These are phyloP conservation scores for Terebella lapidaria DNA, from an alignment of 2,888 invertebrate genomes.

Conservation along the genomic window DNA sequence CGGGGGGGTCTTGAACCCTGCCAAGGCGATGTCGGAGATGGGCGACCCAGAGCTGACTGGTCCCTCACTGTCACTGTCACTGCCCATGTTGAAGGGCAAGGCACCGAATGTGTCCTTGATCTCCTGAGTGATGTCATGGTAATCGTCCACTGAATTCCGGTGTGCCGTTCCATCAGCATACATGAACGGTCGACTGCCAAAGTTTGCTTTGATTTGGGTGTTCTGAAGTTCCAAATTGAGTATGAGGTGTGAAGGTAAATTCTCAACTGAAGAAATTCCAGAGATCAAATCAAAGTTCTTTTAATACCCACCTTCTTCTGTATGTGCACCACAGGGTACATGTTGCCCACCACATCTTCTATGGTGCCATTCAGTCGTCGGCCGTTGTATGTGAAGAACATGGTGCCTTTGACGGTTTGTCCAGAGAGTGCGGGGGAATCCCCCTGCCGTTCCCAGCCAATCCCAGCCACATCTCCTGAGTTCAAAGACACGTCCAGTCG, in stretches of 20 bases:
- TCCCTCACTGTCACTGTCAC: conserved; percentile 48
- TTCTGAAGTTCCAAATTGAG: conserved; percentile 28
- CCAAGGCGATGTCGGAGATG: conserved; percentile 15
- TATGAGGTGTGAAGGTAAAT: not conserved
- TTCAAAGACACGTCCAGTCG: conserved; percentile 45
- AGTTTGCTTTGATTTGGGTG: conserved; percentile 49
- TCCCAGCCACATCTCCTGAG: conserved; percentile 49
- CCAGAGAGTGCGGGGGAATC: conserved; percentile 30
- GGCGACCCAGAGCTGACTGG: conserved; percentile 3
- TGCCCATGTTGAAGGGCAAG: conserved; percentile 46
- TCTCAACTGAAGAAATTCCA: not conserved
- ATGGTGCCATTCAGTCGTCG: conserved; percentile 40
- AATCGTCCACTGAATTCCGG: conserved; percentile 46
- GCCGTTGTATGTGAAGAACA: conserved; percentile 52
- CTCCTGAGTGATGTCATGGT: conserved; percentile 45
- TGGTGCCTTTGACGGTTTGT: conserved; percentile 41
- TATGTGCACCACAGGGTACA: conserved; percentile 52
- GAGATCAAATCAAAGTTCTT: not conserved
- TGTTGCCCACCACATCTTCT: conserved; percentile 47
- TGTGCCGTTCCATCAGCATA: conserved; percentile 49
- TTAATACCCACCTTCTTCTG: conserved; percentile 46
- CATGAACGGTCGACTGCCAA: conserved; percentile 48
- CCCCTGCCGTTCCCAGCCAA: conserved; percentile 49
- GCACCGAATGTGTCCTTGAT: conserved; percentile 47
- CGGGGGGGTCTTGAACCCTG: conserved; percentile 17